These are phyloP conservation scores for Halcyon chelicuti DNA, from an alignment of 2,797 vertebrate genomes.

Conservation along the genomic window DNA sequence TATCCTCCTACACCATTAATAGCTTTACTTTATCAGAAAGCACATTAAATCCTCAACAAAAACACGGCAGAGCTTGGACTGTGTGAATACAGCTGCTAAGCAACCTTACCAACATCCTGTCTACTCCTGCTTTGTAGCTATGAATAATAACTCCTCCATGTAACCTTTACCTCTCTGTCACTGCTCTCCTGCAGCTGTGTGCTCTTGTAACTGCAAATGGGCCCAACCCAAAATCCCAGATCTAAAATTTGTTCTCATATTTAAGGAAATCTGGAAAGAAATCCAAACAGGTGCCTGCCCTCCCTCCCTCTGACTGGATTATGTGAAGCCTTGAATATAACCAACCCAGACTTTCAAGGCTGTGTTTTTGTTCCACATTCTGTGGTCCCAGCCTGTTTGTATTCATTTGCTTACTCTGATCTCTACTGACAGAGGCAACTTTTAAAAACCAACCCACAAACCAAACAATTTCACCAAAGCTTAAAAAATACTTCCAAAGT, in stretches of 20 bases:
- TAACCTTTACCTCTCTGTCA: constrained; percentile 11
- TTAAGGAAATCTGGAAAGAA: constrained; percentile 37
- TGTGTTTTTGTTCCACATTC: background rate
- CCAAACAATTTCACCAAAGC: background rate
- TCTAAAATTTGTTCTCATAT: background rate
- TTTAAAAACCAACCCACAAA: background rate
- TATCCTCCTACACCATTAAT: background rate
- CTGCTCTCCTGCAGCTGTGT: constrained; percentile 18
- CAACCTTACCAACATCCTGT: constrained; percentile 42
- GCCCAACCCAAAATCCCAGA: background rate
- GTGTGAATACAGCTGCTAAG: constrained; percentile 48
- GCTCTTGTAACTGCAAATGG: background rate
- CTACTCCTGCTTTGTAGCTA: background rate
- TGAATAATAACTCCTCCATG: background rate
- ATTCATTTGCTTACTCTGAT: background rate
- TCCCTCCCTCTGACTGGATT: background rate
- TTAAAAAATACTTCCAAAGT: background rate
- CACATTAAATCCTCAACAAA: background rate
- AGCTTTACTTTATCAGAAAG: constrained; percentile 14
- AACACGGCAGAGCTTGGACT: background rate
- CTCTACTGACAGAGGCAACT: background rate
- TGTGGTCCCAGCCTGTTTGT: background rate
- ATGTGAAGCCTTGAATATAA: background rate
- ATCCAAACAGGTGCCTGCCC: constrained; percentile 35
- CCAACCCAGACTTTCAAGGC: background rate